Conservation (phyloP, 2,113 vertebrate genomes). For the Chloroceryle aenea region DNA sequence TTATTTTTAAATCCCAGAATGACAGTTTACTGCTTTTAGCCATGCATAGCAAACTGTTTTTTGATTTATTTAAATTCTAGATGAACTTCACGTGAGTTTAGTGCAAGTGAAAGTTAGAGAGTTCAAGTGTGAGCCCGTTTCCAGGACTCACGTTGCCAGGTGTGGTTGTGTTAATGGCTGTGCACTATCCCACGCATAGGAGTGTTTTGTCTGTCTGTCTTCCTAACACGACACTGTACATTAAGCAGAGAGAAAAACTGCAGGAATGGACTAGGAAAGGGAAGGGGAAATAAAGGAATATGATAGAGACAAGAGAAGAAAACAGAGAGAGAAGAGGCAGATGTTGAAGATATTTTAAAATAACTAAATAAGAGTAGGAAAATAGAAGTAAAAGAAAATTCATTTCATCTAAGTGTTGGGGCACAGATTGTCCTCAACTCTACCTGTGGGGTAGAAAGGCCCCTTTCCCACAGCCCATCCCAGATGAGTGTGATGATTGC, state of each 20-base stretch:
- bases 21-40: neutral
- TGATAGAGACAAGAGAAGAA: neutral
- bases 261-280: neutral
- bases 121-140: neutral
- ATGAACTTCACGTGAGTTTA: neutral
- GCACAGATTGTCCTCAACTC: neutral
- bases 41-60: neutral
- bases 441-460: neutral
- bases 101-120: neutral
- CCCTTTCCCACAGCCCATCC: neutral
- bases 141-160: neutral
- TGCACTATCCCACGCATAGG: neutral
- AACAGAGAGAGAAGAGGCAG: neutral
- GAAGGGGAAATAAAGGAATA: neutral
- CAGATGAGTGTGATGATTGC: neutral
- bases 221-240: neutral
- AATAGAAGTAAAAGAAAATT: neutral
- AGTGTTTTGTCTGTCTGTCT: neutral
- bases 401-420: neutral
- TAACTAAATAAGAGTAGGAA: neutral
- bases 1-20: neutral
- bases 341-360: neutral
- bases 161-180: neutral
- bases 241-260: neutral
- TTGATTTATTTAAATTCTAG: neutral